phyloP scores from a whole-genome alignment of 2,888 invertebrate species.

The Torymus auratus region DNA sequence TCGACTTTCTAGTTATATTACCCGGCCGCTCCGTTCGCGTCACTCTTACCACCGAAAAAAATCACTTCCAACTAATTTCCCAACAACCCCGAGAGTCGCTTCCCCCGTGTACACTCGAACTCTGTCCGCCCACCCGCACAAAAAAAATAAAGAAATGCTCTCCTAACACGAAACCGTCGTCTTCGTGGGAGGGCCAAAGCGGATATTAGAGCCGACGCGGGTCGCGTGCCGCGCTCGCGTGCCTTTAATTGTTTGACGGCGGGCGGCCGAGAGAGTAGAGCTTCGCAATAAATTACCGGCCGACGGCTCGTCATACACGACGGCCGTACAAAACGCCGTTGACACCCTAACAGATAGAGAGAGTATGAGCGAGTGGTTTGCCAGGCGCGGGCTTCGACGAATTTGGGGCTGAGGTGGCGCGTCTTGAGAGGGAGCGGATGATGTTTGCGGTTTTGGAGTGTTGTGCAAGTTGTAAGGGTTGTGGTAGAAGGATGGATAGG shows the following conservation, averaged over 20 bases:
- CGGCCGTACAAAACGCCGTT: slow-evolving; percentile 55
- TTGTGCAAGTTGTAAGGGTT: no score
- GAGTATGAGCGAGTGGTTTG: neutral
- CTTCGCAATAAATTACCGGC: slow-evolving; percentile 51
- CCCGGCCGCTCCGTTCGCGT: no score
- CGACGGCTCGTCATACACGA: slow-evolving; percentile 53
- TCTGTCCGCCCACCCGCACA: neutral
- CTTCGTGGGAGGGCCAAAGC: slow-evolving; percentile 29
- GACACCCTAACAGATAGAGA: slow-evolving; percentile 25
- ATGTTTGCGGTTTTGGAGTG: no score
- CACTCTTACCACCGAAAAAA: no score
- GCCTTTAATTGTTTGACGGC: slow-evolving; percentile 56
- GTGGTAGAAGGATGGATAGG: no score
- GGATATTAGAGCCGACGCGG: slow-evolving; percentile 55
- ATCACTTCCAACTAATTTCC: no score
- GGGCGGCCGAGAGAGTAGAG: neutral
- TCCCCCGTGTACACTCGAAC: no score
- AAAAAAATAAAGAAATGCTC: slow-evolving; percentile 21
- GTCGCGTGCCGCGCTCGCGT: slow-evolving; percentile 55
- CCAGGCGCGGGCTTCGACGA: neutral
- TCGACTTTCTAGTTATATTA: no score
- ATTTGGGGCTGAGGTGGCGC: neutral
- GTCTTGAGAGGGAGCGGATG: neutral
- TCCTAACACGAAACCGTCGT: slow-evolving; percentile 21
- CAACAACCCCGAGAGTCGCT: neutral